Conservation (phyloP, 2,797 vertebrate species). For the Chrosomus eos region DNA sequence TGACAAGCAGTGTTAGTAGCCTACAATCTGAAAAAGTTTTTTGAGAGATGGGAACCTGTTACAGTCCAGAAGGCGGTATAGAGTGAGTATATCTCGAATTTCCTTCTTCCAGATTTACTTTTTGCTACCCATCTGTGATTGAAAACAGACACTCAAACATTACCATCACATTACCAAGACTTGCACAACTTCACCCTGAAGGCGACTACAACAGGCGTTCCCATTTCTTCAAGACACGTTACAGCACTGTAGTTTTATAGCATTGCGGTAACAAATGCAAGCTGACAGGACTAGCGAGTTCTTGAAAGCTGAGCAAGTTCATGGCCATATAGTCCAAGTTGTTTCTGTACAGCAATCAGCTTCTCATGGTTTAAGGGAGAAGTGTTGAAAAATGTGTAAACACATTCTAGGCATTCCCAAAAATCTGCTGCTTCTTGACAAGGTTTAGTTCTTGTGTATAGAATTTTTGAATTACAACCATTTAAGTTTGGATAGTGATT, state of each 20-base stretch:
- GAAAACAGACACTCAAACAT: conserved; percentile 16
- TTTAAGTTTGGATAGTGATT: too few relatives aligned
- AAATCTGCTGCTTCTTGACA: conserved; percentile 5
- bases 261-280: conserved; percentile 17
- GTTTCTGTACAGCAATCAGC: background rate
- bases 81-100: background rate
- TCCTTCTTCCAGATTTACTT: too few relatives aligned
- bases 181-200: background rate
- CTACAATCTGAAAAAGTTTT: background rate
- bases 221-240: background rate
- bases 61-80: background rate
- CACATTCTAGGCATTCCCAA: too few relatives aligned
- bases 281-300: conserved; percentile 40
- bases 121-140: background rate
- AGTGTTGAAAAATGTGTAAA: conserved; percentile 3
- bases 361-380: conserved; percentile 1
- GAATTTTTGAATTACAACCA: too few relatives aligned
- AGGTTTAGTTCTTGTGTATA: conserved; percentile 21
- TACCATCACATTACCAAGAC: background rate
- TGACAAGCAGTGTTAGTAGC: too few relatives aligned
- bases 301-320: conserved; percentile 25
- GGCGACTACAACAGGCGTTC: background rate
- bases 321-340: background rate
- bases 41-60: background rate
- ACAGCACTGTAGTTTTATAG: background rate